Conservation (phyloP, 2,113 vertebrate genomes). For the Lichenostomus cassidix region DNA sequence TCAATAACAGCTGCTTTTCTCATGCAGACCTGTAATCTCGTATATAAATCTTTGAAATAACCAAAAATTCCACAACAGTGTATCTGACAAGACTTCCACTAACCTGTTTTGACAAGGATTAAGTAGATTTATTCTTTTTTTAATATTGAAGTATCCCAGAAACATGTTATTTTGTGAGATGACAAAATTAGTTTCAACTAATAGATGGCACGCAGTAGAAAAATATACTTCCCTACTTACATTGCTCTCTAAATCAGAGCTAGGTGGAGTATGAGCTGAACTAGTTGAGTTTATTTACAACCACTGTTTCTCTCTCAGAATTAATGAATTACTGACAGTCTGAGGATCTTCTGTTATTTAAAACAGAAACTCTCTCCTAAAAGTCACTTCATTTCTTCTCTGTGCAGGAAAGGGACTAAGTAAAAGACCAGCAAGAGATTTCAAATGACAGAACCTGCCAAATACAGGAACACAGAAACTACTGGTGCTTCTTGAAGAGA, state of each 20-base stretch:
- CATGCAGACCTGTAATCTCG: background rate
- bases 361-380: background rate
- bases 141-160: background rate
- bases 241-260: background rate
- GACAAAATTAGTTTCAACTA: background rate
- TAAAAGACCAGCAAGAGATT: background rate
- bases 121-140: background rate
- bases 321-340: conserved; percentile 23
- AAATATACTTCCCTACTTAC: background rate
- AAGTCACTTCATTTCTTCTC: background rate
- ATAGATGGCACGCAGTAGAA: background rate
- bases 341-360: conserved; percentile 3
- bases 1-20: background rate
- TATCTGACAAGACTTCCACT: background rate
- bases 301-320: background rate
- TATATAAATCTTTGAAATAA: background rate
- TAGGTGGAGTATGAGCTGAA: conserved; percentile 3
- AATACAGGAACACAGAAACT: background rate
- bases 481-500: background rate
- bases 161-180: background rate
- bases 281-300: conserved; percentile 8
- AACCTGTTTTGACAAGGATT: background rate
- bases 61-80: background rate
- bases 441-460: background rate
- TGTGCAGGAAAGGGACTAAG: background rate